Conservation (phyloP, 2,888 invertebrate species). For the Ariolimax columbianus region DNA sequence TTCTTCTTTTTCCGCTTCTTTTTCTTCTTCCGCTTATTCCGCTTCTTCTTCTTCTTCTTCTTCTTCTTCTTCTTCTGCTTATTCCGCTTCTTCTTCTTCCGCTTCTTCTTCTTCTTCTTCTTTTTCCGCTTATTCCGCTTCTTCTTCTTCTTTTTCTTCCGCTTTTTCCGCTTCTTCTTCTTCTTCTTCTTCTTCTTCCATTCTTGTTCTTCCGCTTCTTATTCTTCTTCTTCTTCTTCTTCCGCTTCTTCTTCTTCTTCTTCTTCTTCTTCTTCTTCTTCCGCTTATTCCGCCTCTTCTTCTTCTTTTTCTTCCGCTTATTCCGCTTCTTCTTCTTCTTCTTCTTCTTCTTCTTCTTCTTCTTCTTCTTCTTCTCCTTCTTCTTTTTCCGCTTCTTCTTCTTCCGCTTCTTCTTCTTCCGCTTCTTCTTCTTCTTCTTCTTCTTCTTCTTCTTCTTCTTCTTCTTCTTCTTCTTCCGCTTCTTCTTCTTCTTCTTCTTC, state of each 20-base stretch:
- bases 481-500: neutral
- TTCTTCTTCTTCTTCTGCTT: too few species aligned
- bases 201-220: too few species aligned
- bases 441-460: slow-evolving; percentile 1
- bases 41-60: neutral
- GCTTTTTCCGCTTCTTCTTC: neutral
- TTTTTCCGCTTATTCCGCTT: neutral
- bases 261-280: neutral
- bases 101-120: too few species aligned
- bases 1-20: neutral
- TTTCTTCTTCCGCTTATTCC: too few species aligned
- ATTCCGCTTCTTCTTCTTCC: too few species aligned
- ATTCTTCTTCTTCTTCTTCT: too few species aligned
- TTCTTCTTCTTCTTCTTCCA: too few species aligned
- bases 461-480: too few species aligned
- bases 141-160: neutral
- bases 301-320: neutral
- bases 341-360: neutral
- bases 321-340: neutral
- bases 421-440: too few species aligned
- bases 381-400: too few species aligned
- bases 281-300: too few species aligned
- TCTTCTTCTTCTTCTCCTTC: neutral
- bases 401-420: too few species aligned
- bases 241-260: neutral